Conservation (phyloP, 1,140 invertebrate genomes). For the Helicoverpa zea region DNA sequence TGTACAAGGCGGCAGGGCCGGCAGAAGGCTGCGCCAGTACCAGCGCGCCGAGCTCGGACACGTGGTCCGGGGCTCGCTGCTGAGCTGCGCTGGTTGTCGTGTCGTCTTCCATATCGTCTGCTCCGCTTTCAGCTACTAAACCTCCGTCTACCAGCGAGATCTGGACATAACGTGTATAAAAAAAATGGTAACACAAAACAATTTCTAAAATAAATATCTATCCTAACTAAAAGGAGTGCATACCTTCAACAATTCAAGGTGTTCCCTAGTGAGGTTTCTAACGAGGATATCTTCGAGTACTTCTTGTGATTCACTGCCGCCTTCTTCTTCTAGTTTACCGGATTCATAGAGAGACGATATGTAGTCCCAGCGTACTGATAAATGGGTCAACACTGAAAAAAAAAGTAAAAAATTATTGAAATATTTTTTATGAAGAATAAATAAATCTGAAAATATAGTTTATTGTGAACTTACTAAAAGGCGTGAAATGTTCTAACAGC, state of each 20-base stretch:
- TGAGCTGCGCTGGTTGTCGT: constrained; percentile 61
- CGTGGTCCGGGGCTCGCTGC: constrained; percentile 92
- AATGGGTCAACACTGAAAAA: constrained; percentile 90
- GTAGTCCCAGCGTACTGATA: constrained; percentile 93
- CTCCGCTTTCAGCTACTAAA: constrained; percentile 74
- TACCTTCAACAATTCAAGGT: constrained; percentile 94
- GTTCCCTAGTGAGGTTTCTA: constrained; percentile 94
- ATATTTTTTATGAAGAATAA: background rate
- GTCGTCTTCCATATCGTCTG: constrained; percentile 78
- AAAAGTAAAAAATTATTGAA: background rate
- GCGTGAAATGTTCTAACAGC: constrained; percentile 91
- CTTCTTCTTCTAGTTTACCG: constrained; percentile 92
- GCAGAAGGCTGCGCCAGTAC: constrained; percentile 88
- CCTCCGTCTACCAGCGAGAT: constrained; percentile 87
- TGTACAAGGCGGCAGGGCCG: constrained; percentile 88
- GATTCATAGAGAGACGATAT: constrained; percentile 92
- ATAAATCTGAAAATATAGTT: background rate
- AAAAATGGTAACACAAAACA: background rate
- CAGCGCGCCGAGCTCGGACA: constrained; percentile 89
- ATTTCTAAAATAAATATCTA: background rate
- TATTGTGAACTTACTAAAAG: constrained; percentile 88
- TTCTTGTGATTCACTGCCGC: constrained; percentile 94
- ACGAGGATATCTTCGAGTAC: constrained; percentile 96
- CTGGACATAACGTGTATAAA: constrained; percentile 49
- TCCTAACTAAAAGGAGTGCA: background rate